A percentile compares a stretch with the other conserved stretches of the same genome.
Conservation (phyloP, 1,140 invertebrate species). For the Drosophila lacteicornis region DNA sequence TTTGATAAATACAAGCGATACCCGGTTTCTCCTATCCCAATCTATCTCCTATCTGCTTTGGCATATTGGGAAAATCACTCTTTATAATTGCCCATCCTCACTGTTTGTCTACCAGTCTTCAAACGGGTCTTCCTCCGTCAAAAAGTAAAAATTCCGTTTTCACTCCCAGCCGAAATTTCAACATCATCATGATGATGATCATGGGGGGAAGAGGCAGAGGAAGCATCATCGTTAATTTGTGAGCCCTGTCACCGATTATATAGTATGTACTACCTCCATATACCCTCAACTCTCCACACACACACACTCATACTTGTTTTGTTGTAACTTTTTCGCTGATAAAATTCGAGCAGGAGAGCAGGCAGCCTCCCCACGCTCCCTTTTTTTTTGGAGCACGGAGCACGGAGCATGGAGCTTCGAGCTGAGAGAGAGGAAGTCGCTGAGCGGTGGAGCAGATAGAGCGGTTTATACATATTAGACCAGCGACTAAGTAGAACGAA, state of each 20-base stretch:
- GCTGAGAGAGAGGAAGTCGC: slow-evolving; percentile 49
- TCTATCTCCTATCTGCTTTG: background rate
- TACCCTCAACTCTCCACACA: slow-evolving; percentile 18
- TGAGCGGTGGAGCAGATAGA: slow-evolving; percentile 57
- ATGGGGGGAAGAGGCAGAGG: slow-evolving; percentile 18
- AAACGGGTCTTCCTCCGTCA: slow-evolving; percentile 35
- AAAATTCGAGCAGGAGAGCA: slow-evolving; percentile 53
- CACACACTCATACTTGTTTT: slow-evolving; percentile 7
- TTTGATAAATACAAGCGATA: background rate
- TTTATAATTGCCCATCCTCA: slow-evolving; percentile 41
- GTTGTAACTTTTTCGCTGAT: slow-evolving; percentile 54
- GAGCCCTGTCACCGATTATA: slow-evolving; percentile 56
- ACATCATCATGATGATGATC: slow-evolving; percentile 39
- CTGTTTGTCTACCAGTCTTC: background rate
- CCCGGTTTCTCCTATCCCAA: background rate
- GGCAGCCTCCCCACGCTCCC: slow-evolving; percentile 3
- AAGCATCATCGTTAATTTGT: slow-evolving; percentile 51
- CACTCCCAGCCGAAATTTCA: slow-evolving; percentile 47
- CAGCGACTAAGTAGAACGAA: slow-evolving; percentile 76
- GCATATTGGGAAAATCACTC: slow-evolving; percentile 22
- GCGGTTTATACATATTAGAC: slow-evolving; percentile 53
- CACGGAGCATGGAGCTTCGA: background rate
- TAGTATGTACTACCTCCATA: slow-evolving; percentile 18
- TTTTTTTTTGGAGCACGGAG: slow-evolving; percentile 11
- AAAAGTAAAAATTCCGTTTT: slow-evolving; percentile 44